Conservation (phyloP, 2,797 vertebrate genomes). For the Bucorvus abyssinicus region DNA sequence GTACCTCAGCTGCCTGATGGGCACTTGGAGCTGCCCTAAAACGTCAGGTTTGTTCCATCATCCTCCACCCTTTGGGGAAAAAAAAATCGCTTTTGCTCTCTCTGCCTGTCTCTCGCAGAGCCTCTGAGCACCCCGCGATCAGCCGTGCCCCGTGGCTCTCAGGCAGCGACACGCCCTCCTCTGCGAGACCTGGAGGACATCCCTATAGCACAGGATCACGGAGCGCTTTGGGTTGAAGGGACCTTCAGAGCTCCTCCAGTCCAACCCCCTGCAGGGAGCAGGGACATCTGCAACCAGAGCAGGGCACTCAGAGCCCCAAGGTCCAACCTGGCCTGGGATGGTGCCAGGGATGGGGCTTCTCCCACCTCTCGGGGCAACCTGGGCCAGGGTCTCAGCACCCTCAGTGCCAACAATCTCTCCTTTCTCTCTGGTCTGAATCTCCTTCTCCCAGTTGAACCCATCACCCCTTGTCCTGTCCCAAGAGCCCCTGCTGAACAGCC, state of each 20-base stretch:
- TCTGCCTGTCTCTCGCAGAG: not conserved
- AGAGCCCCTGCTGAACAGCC: not conserved
- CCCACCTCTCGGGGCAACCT: not conserved
- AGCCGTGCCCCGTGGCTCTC: accelerated
- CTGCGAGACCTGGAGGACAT: not conserved
- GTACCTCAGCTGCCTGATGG: not conserved
- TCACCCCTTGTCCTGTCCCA: not conserved
- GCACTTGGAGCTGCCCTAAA: not conserved
- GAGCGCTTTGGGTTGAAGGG: not conserved
- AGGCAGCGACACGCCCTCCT: accelerated
- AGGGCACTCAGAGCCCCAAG: not conserved
- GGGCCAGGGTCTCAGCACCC: not conserved
- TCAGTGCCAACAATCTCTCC: not conserved
- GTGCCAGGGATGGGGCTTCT: not conserved
- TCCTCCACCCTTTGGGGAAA: accelerated
- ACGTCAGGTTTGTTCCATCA: not conserved
- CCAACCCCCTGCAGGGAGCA: not conserved
- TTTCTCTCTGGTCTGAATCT: no score
- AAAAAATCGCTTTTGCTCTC: not conserved
- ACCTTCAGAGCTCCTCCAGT: not conserved
- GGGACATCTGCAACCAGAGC: not conserved
- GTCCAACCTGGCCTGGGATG: not conserved
- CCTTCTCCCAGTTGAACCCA: not conserved
- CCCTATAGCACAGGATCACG: not conserved
- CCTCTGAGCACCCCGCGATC: no score